A percentile compares a stretch with the other conserved stretches of the same genome.
Conservation (phyloP, 2,797 vertebrate species). For the Acanthurus lineatus region DNA sequence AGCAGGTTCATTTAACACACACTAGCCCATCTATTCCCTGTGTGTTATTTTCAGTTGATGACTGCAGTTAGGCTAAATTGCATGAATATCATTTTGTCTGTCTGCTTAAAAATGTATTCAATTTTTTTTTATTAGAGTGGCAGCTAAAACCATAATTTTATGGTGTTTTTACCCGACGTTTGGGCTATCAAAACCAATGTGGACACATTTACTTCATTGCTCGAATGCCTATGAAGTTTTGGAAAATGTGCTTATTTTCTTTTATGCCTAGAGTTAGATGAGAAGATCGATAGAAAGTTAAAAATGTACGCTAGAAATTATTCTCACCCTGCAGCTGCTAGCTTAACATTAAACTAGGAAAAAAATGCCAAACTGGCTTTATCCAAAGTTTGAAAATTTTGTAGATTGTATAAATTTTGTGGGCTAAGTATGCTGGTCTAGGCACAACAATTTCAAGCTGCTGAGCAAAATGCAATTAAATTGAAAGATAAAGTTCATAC, state of each 20-base stretch:
- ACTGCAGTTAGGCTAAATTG: no score
- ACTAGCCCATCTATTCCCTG: no score
- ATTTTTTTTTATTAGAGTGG: no score
- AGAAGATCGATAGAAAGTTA: neutral
- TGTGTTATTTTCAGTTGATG: no score
- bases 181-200: no score
- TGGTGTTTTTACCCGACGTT: no score
- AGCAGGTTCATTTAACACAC: no score
- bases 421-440: slow-evolving; percentile 20
- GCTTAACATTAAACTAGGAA: neutral
- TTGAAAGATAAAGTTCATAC: slow-evolving; percentile 1
- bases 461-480: slow-evolving; percentile 15
- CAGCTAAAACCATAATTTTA: no score
- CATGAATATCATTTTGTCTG: no score
- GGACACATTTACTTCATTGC: no score
- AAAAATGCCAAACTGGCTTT: neutral
- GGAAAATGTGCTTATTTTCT: neutral
- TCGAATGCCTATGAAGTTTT: neutral
- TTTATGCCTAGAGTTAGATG: neutral
- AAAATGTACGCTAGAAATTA: neutral
- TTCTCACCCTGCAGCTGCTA: no score
- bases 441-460: slow-evolving; percentile 16
- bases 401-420: slow-evolving; percentile 21
- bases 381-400: neutral
- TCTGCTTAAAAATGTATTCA: no score